Base-by-base conservation (phyloP, 2,797 vertebrate genomes). In the Lophius americanus region DNA sequence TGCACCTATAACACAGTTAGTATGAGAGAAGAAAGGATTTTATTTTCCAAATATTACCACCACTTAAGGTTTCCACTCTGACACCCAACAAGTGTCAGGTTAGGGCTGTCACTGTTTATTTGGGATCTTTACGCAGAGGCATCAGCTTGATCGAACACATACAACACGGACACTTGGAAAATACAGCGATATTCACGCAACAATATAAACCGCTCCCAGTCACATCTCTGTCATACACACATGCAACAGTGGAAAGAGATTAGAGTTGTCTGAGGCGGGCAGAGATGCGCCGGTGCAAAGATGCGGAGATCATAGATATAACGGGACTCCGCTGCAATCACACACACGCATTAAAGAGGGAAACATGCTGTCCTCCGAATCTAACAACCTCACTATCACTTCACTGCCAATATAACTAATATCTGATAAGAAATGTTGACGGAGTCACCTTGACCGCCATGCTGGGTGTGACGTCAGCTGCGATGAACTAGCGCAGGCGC, bases 391-490 rank as follows among this genome's bases (percentile, higher is more conserved):
- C 53, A 4, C 64, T 52, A 54, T 50, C 68, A 62, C 66, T 70
- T 66, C 57, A 57, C 67, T 38, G 70, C 58, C n/a, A 75, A 77
- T 67, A 60, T 66, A 82, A 87, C 58, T 33, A 74, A 85, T 82
- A 78, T 87, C 64, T 76, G 78, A 77, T 78, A 85, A 91, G 89
- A 85, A 90, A 85, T 90, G 87, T 90, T 87, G 85, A 92, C 92
- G 92, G 94, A 97, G 96, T 98, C 97, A 98, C 97, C 97, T 98
- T 98, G 96, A 96, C 95, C 95, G 97, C 97, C 97, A 98, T 98
- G 95, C 95, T 98, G 96, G 82, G 78, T 86, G 88, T 93, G 92
- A 94, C 92, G 94, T 94, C 93, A 93, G 90, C 69, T 72, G 83
- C 79, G 74, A 83, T 57, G 74, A 71, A 91, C 77, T 65, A 77